Evolutionary conservation across 37 sponge, comb jelly and placozoan species (phyloP), one percentile per base, ranked within the genome.

Genomic region (Petrosia ficiformis): DNA sequence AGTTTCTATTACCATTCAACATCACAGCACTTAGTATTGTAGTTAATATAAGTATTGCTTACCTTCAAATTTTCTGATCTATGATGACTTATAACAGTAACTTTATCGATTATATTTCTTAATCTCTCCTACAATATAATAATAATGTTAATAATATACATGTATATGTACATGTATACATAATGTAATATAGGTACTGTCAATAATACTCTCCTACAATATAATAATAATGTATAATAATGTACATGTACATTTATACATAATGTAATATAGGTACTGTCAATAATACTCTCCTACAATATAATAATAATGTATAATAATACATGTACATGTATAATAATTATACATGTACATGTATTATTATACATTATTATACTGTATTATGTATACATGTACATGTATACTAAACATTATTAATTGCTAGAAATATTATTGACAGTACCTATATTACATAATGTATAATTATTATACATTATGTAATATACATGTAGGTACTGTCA

Each of bases 71-170:
- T 59, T 28, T 93, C 83, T 33, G 57, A 68, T 63, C 94, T 70
- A 72, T 93, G 94, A 32, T 73, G 73, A 57, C 83, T 84, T 66
- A 93, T 81, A 25, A 75, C 68, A 19, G 94, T 76, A 32, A 93
- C 38, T 52, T 89, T 89, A 57, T 89, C 87, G 24, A 93, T 30
- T 21, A 85, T 44, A 52, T 75, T 69, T 60, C 65, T 80, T n/a
- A 89, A 57, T 30, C 90, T 73, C 57, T 85, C 87, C 85, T 87
- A 42, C 42, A 44, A 22, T 32, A 78, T 29, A 69, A 33, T 2
- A 25, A 29, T 11, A 54, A 48, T 29, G 10, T 19, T 8, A 48
- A 48, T 48, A 19, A 48, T 19, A 8, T 19, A 48, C 14, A 14
- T 19, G 54, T 14, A 48, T 48, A 14, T 19, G 54, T 14, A 48